A percentile compares a stretch with the other conserved stretches of the same genome.
phyloP scores from a whole-genome alignment of 2,113 vertebrate species.

The Vulpes ferrilata region DNA sequence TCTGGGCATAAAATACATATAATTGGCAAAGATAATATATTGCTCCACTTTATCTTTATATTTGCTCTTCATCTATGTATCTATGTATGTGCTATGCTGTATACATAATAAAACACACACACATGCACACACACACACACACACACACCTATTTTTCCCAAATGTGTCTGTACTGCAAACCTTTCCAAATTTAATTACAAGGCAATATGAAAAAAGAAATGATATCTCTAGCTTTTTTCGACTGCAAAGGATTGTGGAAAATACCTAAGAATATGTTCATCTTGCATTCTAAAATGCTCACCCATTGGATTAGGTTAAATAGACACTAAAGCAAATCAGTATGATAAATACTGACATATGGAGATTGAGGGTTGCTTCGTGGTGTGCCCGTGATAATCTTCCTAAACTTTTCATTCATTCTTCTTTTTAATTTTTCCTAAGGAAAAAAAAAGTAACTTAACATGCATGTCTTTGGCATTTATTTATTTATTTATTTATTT shows the following conservation, averaged over 20 bases:
- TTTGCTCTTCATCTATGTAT: neutral
- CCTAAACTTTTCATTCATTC: neutral
- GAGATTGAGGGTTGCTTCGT: neutral
- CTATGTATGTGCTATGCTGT: neutral
- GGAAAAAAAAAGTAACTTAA: neutral
- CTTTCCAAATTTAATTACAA: slow-evolving; percentile 52
- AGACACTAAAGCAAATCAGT: neutral
- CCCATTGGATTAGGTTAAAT: neutral
- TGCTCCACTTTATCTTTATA: neutral
- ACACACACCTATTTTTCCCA: neutral
- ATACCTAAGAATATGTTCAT: slow-evolving; percentile 28
- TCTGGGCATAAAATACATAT: slow-evolving; percentile 24
- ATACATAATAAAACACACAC: neutral
- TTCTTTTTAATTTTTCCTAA: neutral
- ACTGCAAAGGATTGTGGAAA: neutral
- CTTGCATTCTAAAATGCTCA: slow-evolving; percentile 26
- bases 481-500: too few relatives aligned
- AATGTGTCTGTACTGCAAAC: neutral
- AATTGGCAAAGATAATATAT: neutral
- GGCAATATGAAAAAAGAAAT: neutral
- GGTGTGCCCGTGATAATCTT: neutral
- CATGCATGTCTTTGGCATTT: neutral
- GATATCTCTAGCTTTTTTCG: neutral
- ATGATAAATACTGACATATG: neutral
- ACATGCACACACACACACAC: neutral